Conservation (phyloP, 2,113 vertebrate species). For the Anarhynchus alexandrinus region DNA sequence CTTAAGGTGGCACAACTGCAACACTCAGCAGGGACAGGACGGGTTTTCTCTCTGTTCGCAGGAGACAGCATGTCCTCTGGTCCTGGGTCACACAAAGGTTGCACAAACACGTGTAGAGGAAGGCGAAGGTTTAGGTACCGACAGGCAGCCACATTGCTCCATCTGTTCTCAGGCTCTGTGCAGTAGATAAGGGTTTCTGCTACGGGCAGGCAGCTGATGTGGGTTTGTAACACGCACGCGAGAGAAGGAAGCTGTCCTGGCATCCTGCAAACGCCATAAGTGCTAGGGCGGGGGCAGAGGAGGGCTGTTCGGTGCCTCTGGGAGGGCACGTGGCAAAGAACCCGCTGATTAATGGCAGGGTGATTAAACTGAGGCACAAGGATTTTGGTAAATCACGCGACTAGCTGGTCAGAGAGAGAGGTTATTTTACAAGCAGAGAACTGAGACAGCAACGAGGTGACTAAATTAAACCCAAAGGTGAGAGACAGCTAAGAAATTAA, state of each 20-base stretch:
- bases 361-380: background rate
- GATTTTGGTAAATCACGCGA: background rate
- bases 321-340: background rate
- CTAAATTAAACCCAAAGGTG: background rate
- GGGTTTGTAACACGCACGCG: accelerated
- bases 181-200: background rate
- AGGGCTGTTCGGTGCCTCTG: background rate
- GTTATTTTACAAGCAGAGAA: background rate
- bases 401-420: background rate
- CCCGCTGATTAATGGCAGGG: background rate
- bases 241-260: background rate
- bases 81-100: background rate
- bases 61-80: background rate
- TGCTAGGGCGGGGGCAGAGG: background rate
- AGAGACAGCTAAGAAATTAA: background rate
- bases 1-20: background rate
- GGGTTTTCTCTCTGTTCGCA: background rate
- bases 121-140: background rate
- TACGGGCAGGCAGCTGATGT: background rate
- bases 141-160: background rate
- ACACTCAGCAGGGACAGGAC: background rate
- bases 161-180: background rate
- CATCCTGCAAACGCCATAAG: background rate
- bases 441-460: background rate
- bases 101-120: accelerated